Conservation (phyloP, 2,113 vertebrate species). For the Microcebus griseorufus region DNA sequence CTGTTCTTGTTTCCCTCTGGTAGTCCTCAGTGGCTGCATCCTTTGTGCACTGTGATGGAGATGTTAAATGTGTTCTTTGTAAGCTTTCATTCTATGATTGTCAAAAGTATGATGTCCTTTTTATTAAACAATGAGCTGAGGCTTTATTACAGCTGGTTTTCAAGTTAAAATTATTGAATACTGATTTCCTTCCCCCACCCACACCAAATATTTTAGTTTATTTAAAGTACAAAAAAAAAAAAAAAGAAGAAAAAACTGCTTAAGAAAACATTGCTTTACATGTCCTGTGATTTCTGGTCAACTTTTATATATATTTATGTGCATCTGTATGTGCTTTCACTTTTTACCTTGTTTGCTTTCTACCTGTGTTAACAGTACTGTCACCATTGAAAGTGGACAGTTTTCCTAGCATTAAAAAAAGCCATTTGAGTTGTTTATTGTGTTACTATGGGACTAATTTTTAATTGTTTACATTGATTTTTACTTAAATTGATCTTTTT, state of each 20-base stretch:
- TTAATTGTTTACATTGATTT: conserved; percentile 42
- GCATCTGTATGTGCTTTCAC: conserved; percentile 54
- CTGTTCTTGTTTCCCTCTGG: neutral
- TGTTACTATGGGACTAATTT: conserved; percentile 59
- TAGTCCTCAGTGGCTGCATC: conserved; percentile 53
- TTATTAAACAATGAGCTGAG: conserved; percentile 68
- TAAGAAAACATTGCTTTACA: conserved; percentile 73
- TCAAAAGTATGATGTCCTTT: conserved; percentile 45
- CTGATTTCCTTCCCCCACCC: conserved; percentile 74
- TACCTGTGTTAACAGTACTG: conserved; percentile 59
- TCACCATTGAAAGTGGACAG: conserved; percentile 56
- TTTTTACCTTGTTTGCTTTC: conserved; percentile 61
- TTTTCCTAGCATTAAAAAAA: conserved; percentile 77
- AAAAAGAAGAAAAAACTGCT: conserved; percentile 36
- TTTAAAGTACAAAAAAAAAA: conserved; percentile 68
- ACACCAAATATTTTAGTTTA: conserved; percentile 79
- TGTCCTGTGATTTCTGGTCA: conserved; percentile 72
- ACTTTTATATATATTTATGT: conserved; percentile 58
- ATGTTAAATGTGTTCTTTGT: conserved; percentile 70
- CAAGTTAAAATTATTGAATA: conserved; percentile 85
- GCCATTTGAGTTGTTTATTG: conserved; percentile 68
- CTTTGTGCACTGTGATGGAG: conserved; percentile 62
- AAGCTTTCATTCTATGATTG: conserved; percentile 71
- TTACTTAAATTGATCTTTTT: conserved; percentile 26
- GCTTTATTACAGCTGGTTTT: conserved; percentile 81